Percentiles rank a stretch among this genome's conserved stretches.
Conservation (phyloP, 1,140 invertebrate genomes). For the Drosophila grimshawi region DNA sequence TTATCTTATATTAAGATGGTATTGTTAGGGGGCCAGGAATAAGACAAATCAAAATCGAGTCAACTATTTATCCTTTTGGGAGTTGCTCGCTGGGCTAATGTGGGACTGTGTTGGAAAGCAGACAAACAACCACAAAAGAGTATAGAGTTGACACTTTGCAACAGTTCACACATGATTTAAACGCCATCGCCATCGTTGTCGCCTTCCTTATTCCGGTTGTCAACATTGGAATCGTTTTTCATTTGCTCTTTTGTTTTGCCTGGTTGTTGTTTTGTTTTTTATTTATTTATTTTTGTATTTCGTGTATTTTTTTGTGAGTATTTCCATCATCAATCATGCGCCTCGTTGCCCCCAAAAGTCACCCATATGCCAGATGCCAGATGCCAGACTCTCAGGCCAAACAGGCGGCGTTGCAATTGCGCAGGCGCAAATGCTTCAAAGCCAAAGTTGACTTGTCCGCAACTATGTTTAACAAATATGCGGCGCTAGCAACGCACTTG, state of each 20-base stretch:
- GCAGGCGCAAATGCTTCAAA: slow-evolving; percentile 62
- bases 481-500: slow-evolving; percentile 2
- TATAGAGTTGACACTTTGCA: slow-evolving; percentile 32
- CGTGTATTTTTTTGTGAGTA: slow-evolving; percentile 38
- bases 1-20: no score
- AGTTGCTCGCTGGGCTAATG: slow-evolving; percentile 47
- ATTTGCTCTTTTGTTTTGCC: slow-evolving; percentile 25
- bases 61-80: neutral
- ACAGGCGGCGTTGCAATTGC: slow-evolving; percentile 23
- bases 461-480: slow-evolving; percentile 32
- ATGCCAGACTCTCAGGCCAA: neutral
- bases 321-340: slow-evolving; percentile 61
- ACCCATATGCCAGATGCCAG: neutral
- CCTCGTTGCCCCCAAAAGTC: slow-evolving; percentile 3
- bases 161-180: slow-evolving; percentile 45
- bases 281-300: slow-evolving; percentile 14
- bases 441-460: slow-evolving; percentile 33
- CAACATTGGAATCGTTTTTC: slow-evolving; percentile 45
- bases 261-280: slow-evolving; percentile 12
- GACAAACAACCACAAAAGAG: slow-evolving; percentile 11
- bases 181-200: slow-evolving; percentile 13
- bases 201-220: slow-evolving; percentile 28
- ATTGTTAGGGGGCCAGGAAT: neutral
- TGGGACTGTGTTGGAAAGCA: neutral
- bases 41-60: neutral